Evolutionary conservation across 2,888 invertebrate species (phyloP), one percentile per base, ranked within the genome.

Genomic region (Caenorhabditis panamensis): DNA sequence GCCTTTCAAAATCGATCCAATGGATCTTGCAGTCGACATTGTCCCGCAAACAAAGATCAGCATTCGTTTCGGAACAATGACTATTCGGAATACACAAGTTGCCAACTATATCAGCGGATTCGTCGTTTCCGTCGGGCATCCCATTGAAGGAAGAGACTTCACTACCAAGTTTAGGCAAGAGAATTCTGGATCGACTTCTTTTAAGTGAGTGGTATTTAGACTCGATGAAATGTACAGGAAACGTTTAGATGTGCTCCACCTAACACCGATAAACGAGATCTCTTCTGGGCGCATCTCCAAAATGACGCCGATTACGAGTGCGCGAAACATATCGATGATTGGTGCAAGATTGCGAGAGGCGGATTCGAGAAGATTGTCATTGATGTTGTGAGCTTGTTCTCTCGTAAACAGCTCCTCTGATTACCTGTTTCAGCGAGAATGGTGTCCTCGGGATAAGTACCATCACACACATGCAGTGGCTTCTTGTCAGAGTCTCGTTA

Each of bases 271-370:
- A 37, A 22, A 11, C 20, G 4, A n/a, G 26, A 11, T 37, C 13
- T 2, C 22, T 11, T 37, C 20, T 3, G 9, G 31, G 5, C 31
- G 4, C 8, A n/a, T 31, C 37, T 1, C 18, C 3, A 9, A 20
- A 2, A 31, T 37, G 20, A n/a, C 36, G 4, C 36, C 20, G 36
- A n/a, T 13, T 59, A 8, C 2, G 1, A 59, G 6, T 1, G 22
- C 13, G 37, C 41, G 8, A 59, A 37, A 24, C 44, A 59, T 20
- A 41, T 59, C 22, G 59, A 59, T 5, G 59, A 59, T 11, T 59
- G 41, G 59, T 18, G 20, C 16, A 59, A 6, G 11, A 16, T 24
- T 1, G 59, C 59, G 41, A 20, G 0, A 3, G 59, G 11, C 22
- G 59, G 59, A 20, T 59, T 59, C 41, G 16, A 5, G 2, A 41